Evolutionary conservation across 2,113 vertebrate species (phyloP).

Genomic region (Odocoileus hemionus): DNA sequence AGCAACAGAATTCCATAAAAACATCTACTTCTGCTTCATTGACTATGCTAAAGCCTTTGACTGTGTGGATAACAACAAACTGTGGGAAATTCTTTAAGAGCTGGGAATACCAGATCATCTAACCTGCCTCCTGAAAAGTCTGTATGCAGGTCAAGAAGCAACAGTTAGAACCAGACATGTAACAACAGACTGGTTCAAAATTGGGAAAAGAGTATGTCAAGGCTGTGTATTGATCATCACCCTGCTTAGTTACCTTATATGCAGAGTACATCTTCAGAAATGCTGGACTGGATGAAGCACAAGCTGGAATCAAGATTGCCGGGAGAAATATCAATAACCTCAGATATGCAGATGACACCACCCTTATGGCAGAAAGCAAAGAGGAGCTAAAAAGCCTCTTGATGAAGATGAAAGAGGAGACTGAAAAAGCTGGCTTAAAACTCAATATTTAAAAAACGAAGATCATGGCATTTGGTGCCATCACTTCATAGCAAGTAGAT

Average conservation of each 20-base stretch:
- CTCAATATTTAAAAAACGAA: background rate
- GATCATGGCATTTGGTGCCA: background rate
- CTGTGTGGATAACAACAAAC: background rate
- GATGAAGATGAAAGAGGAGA: background rate
- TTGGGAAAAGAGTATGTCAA: background rate
- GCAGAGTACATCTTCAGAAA: background rate
- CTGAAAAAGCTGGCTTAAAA: background rate
- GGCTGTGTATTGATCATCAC: background rate
- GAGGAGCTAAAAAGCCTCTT: background rate
- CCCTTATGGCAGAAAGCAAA: background rate
- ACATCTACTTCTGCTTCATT: background rate
- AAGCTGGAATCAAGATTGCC: background rate
- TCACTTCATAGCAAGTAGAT: background rate
- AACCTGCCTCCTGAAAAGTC: background rate
- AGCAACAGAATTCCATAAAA: background rate
- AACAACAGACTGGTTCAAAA: background rate
- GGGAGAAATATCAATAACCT: background rate
- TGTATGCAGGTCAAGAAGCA: background rate
- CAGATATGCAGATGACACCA: background rate
- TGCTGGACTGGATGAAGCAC: background rate
- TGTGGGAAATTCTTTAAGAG: background rate
- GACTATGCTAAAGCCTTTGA: background rate
- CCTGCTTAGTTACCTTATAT: background rate
- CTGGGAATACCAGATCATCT: background rate
- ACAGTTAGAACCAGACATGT: background rate